Evolutionary conservation across 2,888 invertebrate species (phyloP).

Genomic region (Cactoblastis cactorum): DNA sequence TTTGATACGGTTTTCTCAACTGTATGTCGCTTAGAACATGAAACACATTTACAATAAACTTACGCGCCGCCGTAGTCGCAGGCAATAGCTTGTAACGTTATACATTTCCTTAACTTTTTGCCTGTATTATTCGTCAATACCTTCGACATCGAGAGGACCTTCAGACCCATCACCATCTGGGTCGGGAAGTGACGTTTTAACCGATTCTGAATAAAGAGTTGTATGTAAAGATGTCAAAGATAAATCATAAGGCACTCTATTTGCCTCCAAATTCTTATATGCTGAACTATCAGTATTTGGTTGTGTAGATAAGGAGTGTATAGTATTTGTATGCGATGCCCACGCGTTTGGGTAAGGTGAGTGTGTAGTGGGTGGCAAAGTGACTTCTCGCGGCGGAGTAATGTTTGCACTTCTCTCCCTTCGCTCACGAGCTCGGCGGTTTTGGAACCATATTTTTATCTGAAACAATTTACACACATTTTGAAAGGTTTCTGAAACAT

Average conservation of each 20-base stretch:
- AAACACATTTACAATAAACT: too few relatives aligned
- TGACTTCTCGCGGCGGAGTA: conserved; percentile 50
- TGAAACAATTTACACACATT: conserved; percentile 31
- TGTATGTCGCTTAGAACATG: too few relatives aligned
- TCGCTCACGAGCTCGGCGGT: conserved; percentile 86
- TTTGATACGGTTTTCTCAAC: too few relatives aligned
- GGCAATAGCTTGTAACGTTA: too few relatives aligned
- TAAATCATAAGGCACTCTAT: conserved; percentile 2
- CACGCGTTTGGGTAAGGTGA: conserved; percentile 5
- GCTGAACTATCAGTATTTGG: not conserved
- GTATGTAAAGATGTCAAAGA: not conserved
- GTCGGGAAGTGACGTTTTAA: conserved; percentile 23
- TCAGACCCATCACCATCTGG: conserved; percentile 38
- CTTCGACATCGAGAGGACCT: conserved; percentile 57
- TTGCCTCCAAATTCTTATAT: not conserved
- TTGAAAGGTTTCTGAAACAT: too few relatives aligned
- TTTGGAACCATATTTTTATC: conserved; percentile 90
- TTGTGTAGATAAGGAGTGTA: not conserved
- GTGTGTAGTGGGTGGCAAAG: conserved; percentile 50
- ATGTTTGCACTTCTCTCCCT: conserved; percentile 77
- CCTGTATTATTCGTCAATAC: conserved; percentile 31
- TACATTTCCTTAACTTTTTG: too few relatives aligned
- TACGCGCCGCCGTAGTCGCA: too few relatives aligned
- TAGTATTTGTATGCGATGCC: conserved; percentile 9
- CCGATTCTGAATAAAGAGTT: not conserved